A percentile compares a stretch with the other conserved stretches of the same genome.
Conservation (phyloP, 92 coral and sea anemone genomes). For the Epizoanthus scotinus region DNA sequence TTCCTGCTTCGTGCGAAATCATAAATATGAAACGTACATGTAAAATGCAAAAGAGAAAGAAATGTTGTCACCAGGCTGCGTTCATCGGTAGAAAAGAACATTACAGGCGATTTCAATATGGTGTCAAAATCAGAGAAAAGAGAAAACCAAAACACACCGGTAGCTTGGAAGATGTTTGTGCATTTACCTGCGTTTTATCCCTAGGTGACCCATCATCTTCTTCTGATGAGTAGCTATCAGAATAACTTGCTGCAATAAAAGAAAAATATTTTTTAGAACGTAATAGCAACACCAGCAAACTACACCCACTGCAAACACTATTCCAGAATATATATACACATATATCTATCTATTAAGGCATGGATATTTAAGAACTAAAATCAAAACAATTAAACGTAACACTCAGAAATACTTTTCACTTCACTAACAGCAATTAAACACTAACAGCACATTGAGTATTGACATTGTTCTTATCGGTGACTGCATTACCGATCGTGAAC, state of each 20-base stretch:
- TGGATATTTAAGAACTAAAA: neutral
- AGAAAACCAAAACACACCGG: constrained; percentile 7
- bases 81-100: too few relatives aligned
- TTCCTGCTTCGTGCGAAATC: neutral
- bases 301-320: constrained; percentile 31
- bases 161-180: neutral
- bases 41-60: neutral
- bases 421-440: neutral
- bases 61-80: neutral
- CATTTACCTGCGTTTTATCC: constrained; percentile 85
- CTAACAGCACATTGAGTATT: too few relatives aligned
- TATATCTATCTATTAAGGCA: neutral
- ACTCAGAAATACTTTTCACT: constrained; percentile 18
- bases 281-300: constrained; percentile 29
- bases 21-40: neutral
- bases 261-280: constrained; percentile 28
- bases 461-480: constrained; percentile 2
- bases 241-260: constrained; percentile 84
- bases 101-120: neutral
- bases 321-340: constrained; percentile 5
- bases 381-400: neutral
- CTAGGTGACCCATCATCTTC: constrained; percentile 99
- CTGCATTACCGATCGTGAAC: constrained; percentile 37
- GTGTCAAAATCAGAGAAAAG: neutral
- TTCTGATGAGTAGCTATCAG: constrained; percentile 97